Evolutionary conservation across 1,140 invertebrate genomes (phyloP).

Genomic region (Cataglyphis hispanica): DNA sequence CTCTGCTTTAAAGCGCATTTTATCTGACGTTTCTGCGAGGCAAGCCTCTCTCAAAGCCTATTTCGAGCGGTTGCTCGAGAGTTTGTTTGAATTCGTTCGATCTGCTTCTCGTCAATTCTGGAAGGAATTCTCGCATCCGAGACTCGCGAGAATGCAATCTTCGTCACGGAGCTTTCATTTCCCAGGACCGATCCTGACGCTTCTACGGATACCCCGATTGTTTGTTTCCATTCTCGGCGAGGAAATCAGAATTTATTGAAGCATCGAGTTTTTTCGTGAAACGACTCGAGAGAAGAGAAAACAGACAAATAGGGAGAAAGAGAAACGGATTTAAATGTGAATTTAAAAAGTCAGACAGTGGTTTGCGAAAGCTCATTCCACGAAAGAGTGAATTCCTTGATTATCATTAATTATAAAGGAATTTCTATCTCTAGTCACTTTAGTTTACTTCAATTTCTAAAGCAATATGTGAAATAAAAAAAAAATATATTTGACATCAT

Average conservation of each 20-base stretch:
- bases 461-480: not conserved
- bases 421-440: not conserved
- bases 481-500: not conserved
- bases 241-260: constrained; percentile 50
- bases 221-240: constrained; percentile 50
- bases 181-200: constrained; percentile 48
- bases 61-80: constrained; percentile 42
- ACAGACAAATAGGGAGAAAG: not conserved
- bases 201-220: constrained; percentile 29
- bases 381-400: constrained; percentile 17
- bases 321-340: constrained; percentile 23
- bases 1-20: constrained; percentile 45
- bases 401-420: constrained; percentile 10
- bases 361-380: constrained; percentile 39
- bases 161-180: constrained; percentile 40
- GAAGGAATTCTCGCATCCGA: constrained; percentile 4
- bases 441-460: not conserved
- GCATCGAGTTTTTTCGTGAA: constrained; percentile 31
- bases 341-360: constrained; percentile 27
- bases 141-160: constrained; percentile 44
- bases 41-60: constrained; percentile 31
- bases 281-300: not conserved
- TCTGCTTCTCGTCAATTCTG: constrained; percentile 62
- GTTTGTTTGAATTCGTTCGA: constrained; percentile 57
- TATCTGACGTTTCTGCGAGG: constrained; percentile 37